Evolutionary conservation across 2,113 vertebrate genomes (phyloP).

Genomic region (Vulpes ferrilata): DNA sequence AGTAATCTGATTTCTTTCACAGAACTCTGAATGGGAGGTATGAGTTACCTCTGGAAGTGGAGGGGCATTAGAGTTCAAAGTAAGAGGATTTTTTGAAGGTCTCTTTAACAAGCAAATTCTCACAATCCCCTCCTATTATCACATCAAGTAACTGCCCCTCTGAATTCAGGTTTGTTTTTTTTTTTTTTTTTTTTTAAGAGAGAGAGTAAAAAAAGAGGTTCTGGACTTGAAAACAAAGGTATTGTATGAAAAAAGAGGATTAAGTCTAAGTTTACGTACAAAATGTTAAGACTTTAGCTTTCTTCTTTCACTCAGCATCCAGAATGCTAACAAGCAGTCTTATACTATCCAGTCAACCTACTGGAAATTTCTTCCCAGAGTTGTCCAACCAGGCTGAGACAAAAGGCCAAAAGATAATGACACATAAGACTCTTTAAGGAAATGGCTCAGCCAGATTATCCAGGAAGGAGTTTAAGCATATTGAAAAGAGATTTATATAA

Average conservation of each 20-base stretch:
- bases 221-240: conserved; percentile 12
- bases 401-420: background rate
- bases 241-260: background rate
- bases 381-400: conserved; percentile 11
- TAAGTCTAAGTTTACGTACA: background rate
- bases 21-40: background rate
- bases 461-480: conserved; percentile 47
- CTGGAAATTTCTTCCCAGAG: background rate
- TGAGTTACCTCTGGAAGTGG: background rate
- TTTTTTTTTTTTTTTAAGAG: background rate
- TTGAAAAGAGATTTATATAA: background rate
- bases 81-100: conserved; percentile 31
- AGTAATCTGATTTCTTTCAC: conserved; percentile 19
- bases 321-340: conserved; percentile 27
- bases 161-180: background rate
- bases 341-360: background rate
- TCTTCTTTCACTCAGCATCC: background rate
- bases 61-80: background rate
- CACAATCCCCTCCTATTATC: background rate
- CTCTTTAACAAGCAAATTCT: conserved; percentile 41
- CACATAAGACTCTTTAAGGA: conserved; percentile 14
- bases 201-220: background rate
- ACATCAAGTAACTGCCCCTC: background rate
- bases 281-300: conserved; percentile 26
- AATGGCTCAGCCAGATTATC: conserved; percentile 19